Base-by-base conservation (phyloP, 1,140 invertebrate species). In the Achatina immaculata region DNA sequence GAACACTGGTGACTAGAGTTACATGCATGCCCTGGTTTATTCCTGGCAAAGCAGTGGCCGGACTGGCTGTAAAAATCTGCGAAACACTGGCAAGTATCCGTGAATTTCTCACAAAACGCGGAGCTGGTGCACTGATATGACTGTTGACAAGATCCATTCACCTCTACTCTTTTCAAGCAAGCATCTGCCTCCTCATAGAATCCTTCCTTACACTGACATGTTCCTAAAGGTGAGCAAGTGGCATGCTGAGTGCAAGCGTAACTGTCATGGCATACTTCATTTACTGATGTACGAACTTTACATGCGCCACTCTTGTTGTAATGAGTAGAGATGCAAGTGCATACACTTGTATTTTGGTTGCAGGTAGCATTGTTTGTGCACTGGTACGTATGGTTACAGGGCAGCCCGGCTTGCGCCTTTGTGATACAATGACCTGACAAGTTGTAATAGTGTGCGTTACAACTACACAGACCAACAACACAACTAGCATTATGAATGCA, bases 401-500 rank as follows among this genome's bases (percentile, higher is more conserved):
- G 58, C 0, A 58, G 66, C 0, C 66, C 80, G 14, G 74, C 43
- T 24, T 51, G 45, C 21, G 78, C 62, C 19, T 58, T n/a, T 34
- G 19, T 1, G 1, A 55, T 0, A 36, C 75, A 82, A 28, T 48
- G 21, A 4, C 81, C 81, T 65, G 43, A 31, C 11, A 65, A 6
- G 28, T 78, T 69, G 76, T 82, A 78, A 34, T 74, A 82, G 2
- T 66, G 62, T 21, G 7, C 0, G 21, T 58, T 0, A 58, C 80
- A 81, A 24, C 28, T 36, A 48, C 80, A 81, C 34, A 71, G 31
- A 0, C 80, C 80, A 19, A 42, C 48, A 2, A 16, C 11, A 42
- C 80, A 81, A 4, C 19, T 48, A 7, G 80, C 71, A 40, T 81
- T 42, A 65, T 81, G 76, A 43, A 74, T 81, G 66, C 80, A 81